phyloP scores from a whole-genome alignment of 2,113 vertebrate genomes.

The Macaca fascicularis region DNA sequence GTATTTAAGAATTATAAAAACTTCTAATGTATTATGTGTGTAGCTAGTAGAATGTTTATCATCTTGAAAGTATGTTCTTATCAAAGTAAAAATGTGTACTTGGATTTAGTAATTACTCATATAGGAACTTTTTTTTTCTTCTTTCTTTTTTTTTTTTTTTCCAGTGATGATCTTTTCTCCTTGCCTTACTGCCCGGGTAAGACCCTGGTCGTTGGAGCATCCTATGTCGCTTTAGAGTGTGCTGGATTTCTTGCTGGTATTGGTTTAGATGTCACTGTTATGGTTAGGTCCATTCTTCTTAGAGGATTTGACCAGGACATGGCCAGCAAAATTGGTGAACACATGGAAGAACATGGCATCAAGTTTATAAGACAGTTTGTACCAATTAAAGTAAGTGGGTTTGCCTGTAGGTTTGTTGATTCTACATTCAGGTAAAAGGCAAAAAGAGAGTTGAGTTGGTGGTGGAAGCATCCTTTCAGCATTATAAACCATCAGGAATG shows the following conservation, averaged over 20 bases:
- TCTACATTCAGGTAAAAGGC: background rate
- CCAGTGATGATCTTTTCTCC: conserved; percentile 91
- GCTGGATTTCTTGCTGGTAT: conserved; percentile 90
- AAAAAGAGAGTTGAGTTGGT: background rate
- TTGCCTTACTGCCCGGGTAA: conserved; percentile 87
- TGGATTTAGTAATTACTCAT: background rate
- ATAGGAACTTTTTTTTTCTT: background rate
- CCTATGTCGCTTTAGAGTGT: conserved; percentile 90
- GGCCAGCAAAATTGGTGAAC: conserved; percentile 87
- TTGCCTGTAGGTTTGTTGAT: background rate
- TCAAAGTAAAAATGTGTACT: background rate
- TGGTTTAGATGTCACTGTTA: conserved; percentile 88
- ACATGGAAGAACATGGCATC: conserved; percentile 89
- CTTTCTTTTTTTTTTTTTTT: background rate
- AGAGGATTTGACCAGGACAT: conserved; percentile 90
- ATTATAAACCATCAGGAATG: fast-evolving
- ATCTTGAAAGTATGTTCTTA: background rate
- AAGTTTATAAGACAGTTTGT: conserved; percentile 85
- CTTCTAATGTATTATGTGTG: background rate
- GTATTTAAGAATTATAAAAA: background rate
- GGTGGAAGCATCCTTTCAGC: background rate
- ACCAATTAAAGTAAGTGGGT: conserved; percentile 85
- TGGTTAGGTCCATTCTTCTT: conserved; percentile 89
- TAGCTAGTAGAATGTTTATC: background rate
- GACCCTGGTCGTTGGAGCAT: conserved; percentile 90